Evolutionary conservation across 1,140 invertebrate species (phyloP).

Genomic region (Drosophila malerkotliana): DNA sequence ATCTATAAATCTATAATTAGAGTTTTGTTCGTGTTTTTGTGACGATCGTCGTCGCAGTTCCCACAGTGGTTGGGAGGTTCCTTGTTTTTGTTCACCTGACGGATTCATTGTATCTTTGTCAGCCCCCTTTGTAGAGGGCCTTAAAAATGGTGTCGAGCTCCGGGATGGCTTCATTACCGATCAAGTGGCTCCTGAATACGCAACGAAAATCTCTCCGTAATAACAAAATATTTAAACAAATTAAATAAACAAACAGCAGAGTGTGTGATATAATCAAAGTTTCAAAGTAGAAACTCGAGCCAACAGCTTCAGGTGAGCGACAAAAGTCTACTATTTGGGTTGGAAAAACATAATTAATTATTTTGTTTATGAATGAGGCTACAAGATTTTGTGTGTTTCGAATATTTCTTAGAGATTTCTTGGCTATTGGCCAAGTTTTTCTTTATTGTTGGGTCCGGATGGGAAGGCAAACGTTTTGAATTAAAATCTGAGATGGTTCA

Average conservation of each 20-base stretch:
- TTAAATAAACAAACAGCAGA: conserved; percentile 27
- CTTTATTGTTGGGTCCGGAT: conserved; percentile 2
- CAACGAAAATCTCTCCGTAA: conserved; percentile 14
- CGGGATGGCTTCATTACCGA: conserved; percentile 53
- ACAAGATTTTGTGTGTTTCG: conserved; percentile 25
- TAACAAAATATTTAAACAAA: neutral
- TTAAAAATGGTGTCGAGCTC: conserved; percentile 49
- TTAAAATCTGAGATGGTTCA: conserved; percentile 38
- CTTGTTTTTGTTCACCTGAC: conserved; percentile 56
- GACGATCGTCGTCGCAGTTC: conserved; percentile 24
- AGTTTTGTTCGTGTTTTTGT: conserved; percentile 39
- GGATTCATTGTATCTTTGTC: conserved; percentile 48
- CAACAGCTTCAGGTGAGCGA: conserved; percentile 26
- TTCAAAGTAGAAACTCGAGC: conserved; percentile 20
- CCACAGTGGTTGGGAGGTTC: conserved; percentile 33
- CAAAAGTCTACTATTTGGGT: conserved; percentile 23
- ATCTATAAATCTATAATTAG: conserved; percentile 76
- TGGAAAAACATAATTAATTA: conserved; percentile 32
- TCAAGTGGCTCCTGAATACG: conserved; percentile 38
- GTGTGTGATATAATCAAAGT: conserved; percentile 29
- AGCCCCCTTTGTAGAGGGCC: conserved; percentile 27
- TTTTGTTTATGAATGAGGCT: conserved; percentile 45
- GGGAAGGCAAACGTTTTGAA: conserved; percentile 21
- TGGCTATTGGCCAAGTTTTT: conserved; percentile 67
- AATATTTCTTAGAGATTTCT: conserved; percentile 52